A percentile compares a stretch with the other conserved stretches of the same genome.
Evolutionary conservation across 1,140 invertebrate species (phyloP).

Genomic region (Varroa destructor): DNA sequence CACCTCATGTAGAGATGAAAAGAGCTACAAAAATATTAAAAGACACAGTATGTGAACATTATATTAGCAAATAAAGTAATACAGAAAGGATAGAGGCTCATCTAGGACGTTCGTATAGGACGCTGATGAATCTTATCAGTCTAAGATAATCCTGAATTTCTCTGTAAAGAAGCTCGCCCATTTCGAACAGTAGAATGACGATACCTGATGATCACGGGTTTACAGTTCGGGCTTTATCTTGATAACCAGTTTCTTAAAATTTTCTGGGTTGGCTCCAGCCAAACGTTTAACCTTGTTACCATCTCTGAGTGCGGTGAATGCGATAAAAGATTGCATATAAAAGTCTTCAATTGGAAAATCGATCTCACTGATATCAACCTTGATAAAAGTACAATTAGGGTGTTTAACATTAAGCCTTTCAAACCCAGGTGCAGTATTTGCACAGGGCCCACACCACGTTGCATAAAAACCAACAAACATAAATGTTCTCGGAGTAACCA

Average conservation of each 20-base stretch:
- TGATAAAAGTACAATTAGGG: slow-evolving; percentile 3
- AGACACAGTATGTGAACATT: no score
- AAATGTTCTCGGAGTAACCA: slow-evolving; percentile 61
- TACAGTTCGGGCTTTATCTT: no score
- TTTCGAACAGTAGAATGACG: no score
- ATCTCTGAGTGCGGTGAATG: slow-evolving; percentile 3
- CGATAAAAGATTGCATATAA: neutral
- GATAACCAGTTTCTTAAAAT: neutral
- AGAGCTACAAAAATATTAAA: no score
- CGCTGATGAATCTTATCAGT: no score
- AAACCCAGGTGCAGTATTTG: slow-evolving; percentile 66
- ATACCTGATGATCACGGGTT: no score
- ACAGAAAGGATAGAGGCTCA: no score
- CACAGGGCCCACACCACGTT: slow-evolving; percentile 72
- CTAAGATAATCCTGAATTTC: no score
- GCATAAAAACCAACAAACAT: slow-evolving; percentile 60
- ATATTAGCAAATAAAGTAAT: no score
- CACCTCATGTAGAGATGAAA: no score
- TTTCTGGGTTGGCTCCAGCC: neutral
- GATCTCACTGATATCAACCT: slow-evolving; percentile 1
- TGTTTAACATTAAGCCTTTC: slow-evolving; percentile 32
- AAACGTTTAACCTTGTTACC: neutral
- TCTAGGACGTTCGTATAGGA: no score
- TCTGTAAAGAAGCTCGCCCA: no score
- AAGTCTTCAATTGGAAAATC: neutral